A percentile compares a stretch with the other conserved stretches of the same genome.
Conservation (phyloP, 2,113 vertebrate species). For the cattle (Bos taurus) region DNA sequence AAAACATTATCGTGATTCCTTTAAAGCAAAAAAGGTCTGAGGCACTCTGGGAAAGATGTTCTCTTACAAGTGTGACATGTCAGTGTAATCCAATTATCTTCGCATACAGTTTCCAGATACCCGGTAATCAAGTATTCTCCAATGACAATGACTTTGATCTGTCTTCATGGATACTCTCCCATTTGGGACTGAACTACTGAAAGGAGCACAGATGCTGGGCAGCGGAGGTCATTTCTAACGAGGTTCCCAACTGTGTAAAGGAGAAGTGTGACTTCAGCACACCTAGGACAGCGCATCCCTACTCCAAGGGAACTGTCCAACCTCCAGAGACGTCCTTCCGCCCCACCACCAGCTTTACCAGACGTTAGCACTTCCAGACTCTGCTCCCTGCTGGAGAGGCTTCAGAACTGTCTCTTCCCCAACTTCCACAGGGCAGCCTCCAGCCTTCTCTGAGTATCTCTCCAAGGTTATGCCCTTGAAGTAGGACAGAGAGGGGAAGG, state of each 20-base stretch:
- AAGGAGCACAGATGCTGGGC: background rate
- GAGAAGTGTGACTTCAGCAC: background rate
- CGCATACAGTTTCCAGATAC: slow-evolving; percentile 59
- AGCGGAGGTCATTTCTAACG: background rate
- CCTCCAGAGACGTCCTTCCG: background rate
- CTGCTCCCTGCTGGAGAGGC: background rate
- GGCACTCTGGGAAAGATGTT: slow-evolving; percentile 81
- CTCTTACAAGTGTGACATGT: slow-evolving; percentile 65
- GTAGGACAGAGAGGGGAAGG: background rate
- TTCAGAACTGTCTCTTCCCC: background rate
- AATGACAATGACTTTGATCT: slow-evolving; percentile 64
- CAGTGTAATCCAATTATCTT: slow-evolving; percentile 51
- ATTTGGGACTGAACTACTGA: slow-evolving; percentile 45
- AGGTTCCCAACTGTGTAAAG: background rate
- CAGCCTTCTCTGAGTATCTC: background rate
- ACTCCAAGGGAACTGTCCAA: background rate
- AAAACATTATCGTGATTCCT: slow-evolving; percentile 75
- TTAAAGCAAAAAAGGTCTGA: slow-evolving; percentile 80
- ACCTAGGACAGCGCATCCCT: background rate
- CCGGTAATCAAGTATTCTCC: slow-evolving; percentile 57
- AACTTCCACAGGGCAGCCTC: background rate
- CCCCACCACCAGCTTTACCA: background rate
- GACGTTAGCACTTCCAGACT: background rate
- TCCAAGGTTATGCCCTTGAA: background rate
- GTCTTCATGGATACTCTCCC: slow-evolving; percentile 55